Evolutionary conservation across 2,888 invertebrate genomes (phyloP), one percentile per base, ranked within the genome.

Genomic region (Nebria salina): DNA sequence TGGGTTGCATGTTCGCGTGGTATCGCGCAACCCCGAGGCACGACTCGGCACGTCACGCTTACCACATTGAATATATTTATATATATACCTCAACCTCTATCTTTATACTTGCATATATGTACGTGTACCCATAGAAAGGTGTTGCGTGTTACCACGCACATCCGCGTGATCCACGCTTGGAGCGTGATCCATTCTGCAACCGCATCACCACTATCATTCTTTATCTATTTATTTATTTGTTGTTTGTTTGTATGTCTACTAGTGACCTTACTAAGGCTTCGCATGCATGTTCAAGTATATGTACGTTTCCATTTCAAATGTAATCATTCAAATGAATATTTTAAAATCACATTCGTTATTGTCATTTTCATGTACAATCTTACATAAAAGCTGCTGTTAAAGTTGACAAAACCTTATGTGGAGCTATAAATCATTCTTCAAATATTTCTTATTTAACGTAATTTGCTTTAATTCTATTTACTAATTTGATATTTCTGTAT

Each of bases 131-230:
- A 54, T 54, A 54, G 54, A 54, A 11, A 20, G 70, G 70, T 70
- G 70, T 70, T 70, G 70, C 70, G 70, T 70, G 70, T 34, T 25
- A 34, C 3, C 70, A 70, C 70, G 70, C 70, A 70, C 20, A 34
- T 34, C 70, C 70, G 70, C 70, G 70, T 70, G 70, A 70, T 70
- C 15, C 70, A 54, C 54, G 54, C 54, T 70, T 26, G 34, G 25
- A 70, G 70, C 70, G 70, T 70, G 70, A 70, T 34, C 25, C 70
- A 34, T 11, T 26, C 70, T 7, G 54, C 54, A 54, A 54, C 54
- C 54, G 34, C 34, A 34, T 34, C 34, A 54, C 54, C 13, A 54
- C 13, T 54, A 54, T 54, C 54, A 54, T 54, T 54, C 54, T 54
- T 54, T 54, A 13, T 54, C 54, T 54, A 54, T 54, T 54, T 54